Evolutionary conservation across 2,113 vertebrate genomes (phyloP).

Genomic region (Pollimyrus isidori): DNA sequence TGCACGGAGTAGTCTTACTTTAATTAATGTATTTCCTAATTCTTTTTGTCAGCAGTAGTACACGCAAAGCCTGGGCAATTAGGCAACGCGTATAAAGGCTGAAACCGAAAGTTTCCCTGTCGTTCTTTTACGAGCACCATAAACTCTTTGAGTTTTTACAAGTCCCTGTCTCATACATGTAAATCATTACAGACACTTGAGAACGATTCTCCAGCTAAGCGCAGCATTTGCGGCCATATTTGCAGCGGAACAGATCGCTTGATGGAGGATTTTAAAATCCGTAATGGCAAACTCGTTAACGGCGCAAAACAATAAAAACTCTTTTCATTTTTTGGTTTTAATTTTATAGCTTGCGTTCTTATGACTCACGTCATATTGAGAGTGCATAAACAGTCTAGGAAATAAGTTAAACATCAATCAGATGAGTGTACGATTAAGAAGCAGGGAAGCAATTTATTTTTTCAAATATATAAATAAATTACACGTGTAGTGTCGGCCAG

Average conservation of each 20-base stretch:
- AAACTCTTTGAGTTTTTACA: background rate
- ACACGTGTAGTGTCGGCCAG: background rate
- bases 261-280: background rate
- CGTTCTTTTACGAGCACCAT: background rate
- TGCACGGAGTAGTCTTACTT: background rate
- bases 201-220: background rate
- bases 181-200: conserved; percentile 1
- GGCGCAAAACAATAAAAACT: background rate
- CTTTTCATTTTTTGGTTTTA: background rate
- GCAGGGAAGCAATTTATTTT: background rate
- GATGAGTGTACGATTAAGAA: background rate
- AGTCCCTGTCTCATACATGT: background rate
- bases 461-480: background rate
- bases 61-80: background rate
- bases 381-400: background rate
- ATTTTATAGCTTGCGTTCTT: background rate
- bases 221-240: background rate
- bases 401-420: conserved; percentile 8
- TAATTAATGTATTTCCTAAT: conserved; percentile 3
- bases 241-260: background rate
- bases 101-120: background rate
- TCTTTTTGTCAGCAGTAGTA: background rate
- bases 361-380: background rate
- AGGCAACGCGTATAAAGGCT: background rate
- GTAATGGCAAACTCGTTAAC: background rate